Evolutionary conservation across 2,888 invertebrate genomes (phyloP), one percentile per base, ranked within the genome.

Genomic region (Phortica magna): DNA sequence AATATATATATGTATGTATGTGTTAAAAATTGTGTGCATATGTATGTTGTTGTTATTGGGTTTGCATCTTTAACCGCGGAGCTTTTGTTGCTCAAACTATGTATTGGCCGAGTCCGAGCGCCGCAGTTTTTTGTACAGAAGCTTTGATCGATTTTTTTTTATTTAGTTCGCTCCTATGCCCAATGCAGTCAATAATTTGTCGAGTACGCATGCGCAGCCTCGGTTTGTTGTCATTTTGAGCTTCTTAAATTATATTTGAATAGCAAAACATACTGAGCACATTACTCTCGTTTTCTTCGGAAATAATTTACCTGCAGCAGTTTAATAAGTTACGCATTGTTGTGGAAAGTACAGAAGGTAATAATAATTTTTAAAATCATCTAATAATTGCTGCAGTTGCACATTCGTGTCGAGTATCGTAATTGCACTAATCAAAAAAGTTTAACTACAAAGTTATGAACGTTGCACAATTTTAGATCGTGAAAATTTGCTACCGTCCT

Each of bases 41-140:
- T 31, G 31, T 31, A 31, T 31, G 31, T 31, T 31, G 31, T 31
- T 31, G 31, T 31, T 31, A 4, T 31, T 31, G 31, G 31, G 31
- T 31, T 31, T 31, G 31, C 14, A 48, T 48, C 10, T 48, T 48
- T 48, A 14, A 14, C 48, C 10, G 48, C 48, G 48, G 14, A 64
- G 64, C 64, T 64, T 64, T 64, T 64, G 64, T 64, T 64, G 31
- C 64, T 64, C 39, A 64, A 64, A 22, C 7, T 64, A 31, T 12
- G 48, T 31, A 14, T 12, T 12, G 0, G 10, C 48, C 9, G 48
- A 48, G 9, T 48, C 48, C 14, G 7, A 48, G 48, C 48, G 3
- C 48, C 9, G 48, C 14, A 2, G 48, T 48, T 48, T 48, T 14
- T 48, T 31, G 31, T 4, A 31, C 31, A 31, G 31, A 31, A 31